Evolutionary conservation across 1,140 invertebrate genomes (phyloP), one percentile per base, ranked within the genome.

Genomic region (Trigoniulus corallinus): DNA sequence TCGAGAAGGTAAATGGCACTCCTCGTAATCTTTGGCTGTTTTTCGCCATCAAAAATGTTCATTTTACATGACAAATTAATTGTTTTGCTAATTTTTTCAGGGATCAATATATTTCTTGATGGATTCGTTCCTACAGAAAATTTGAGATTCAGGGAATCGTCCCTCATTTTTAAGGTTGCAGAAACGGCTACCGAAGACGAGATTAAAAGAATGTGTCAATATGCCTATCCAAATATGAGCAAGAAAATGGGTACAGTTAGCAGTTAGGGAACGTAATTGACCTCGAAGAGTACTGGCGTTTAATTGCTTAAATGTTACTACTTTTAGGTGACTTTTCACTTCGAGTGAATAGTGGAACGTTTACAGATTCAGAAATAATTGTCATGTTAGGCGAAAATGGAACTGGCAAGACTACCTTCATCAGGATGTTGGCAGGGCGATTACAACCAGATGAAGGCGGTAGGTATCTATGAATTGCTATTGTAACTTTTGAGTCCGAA

Each of bases 51-150:
- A 20, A 44, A 44, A 13, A 21, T 44, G 7, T 13, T 7, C 21
- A 13, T 13, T n/a, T n/a, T n/a, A n/a, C n/a, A n/a, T n/a, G n/a
- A n/a, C n/a, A n/a, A n/a, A n/a, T n/a, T n/a, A n/a, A n/a, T n/a
- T n/a, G 37, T 39, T 12, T 18, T 12, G 37, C 18, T 13, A 13
- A 13, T 18, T 39, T 39, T 39, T 13, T 27, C 58, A 83, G 83
- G 88, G 61, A 99, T 99, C 61, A 99, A 99, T 66, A 98, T 98
- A 62, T 99, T 99, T 70, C 75, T 99, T 54, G 96, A 99, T 71
- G 96, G 96, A 40, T 98, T 97, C 74, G 91, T 99, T 2, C 94
- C 94, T 40, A 98, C 96, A 18, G 96, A 99, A 73, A 99, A 99
- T 72, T 78, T 99, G 67, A 78, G 96, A 64, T 99, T 99, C 72